Percentiles rank a stretch among this genome's conserved stretches.
These are phyloP conservation scores for Caenorhabditis virilis DNA, from an alignment of 2,888 invertebrate genomes.

Conservation along the genomic window DNA sequence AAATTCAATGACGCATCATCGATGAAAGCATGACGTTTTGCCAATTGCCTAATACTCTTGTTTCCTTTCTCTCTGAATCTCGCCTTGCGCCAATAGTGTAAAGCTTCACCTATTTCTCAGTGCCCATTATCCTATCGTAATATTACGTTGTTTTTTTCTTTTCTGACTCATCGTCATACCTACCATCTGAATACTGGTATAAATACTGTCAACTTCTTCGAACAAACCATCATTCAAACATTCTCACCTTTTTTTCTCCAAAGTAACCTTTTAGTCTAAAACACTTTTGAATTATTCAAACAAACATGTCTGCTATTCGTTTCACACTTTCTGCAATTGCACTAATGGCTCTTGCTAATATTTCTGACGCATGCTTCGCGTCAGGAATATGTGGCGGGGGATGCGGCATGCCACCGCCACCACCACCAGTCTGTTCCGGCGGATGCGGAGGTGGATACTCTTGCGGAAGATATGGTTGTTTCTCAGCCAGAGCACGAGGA, in stretches of 20 bases:
- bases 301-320: slow-evolving; percentile 10
- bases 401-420: slow-evolving; percentile 63
- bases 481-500: slow-evolving; percentile 52
- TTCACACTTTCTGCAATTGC: slow-evolving; percentile 13
- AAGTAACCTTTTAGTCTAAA: too few relatives aligned
- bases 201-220: slow-evolving; percentile 5
- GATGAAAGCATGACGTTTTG: background rate
- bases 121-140: slow-evolving; percentile 16
- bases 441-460: slow-evolving; percentile 52
- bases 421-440: slow-evolving; percentile 52
- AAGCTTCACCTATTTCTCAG: background rate
- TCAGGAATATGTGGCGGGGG: slow-evolving; percentile 65
- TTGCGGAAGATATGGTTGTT: slow-evolving; percentile 65
- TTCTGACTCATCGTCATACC: slow-evolving; percentile 5
- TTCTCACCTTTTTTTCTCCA: too few relatives aligned
- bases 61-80: background rate
- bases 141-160: slow-evolving; percentile 4
- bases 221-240: too few relatives aligned
- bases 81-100: slow-evolving; percentile 4
- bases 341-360: slow-evolving; percentile 22
- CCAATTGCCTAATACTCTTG: slow-evolving; percentile 3
- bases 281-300: too few relatives aligned
- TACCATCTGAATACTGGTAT: background rate
- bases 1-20: background rate
- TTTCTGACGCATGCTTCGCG: slow-evolving; percentile 61